A percentile compares a stretch with the other conserved stretches of the same genome.
phyloP scores from a whole-genome alignment of 2,113 vertebrate species.

The Donacobius atricapilla region DNA sequence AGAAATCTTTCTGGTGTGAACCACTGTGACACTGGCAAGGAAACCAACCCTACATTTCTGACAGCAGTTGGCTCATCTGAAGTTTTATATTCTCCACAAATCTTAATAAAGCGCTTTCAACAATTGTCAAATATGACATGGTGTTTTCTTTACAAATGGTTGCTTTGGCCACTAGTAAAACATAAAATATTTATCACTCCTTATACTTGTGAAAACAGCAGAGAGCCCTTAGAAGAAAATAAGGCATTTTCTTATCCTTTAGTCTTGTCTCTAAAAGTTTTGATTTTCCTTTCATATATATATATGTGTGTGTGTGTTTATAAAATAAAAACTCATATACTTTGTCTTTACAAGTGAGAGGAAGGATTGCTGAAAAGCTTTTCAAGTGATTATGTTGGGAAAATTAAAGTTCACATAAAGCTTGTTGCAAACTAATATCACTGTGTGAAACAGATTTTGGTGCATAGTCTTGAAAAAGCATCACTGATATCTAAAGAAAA shows the following conservation, averaged over 20 bases:
- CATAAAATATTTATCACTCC: neutral
- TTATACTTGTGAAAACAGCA: neutral
- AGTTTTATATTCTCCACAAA: neutral
- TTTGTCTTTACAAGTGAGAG: neutral
- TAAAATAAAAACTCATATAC: neutral
- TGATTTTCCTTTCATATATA: neutral
- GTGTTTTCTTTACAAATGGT: neutral
- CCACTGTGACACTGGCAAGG: accelerated
- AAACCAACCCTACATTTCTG: neutral
- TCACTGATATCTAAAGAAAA: neutral
- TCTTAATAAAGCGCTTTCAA: neutral
- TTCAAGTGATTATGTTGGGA: neutral
- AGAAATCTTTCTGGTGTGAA: neutral
- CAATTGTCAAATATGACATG: accelerated
- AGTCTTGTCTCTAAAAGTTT: neutral
- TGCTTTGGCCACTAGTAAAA: neutral
- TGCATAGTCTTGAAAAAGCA: neutral
- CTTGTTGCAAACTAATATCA: neutral
- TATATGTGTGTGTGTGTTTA: neutral
- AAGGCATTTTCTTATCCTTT: neutral
- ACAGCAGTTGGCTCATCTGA: neutral
- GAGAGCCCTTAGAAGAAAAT: neutral
- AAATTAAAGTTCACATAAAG: neutral
- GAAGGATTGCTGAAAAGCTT: neutral
- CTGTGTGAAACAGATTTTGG: neutral